Evolutionary conservation across 2,888 invertebrate species (phyloP).

Genomic region (Ochropacha duplaris): DNA sequence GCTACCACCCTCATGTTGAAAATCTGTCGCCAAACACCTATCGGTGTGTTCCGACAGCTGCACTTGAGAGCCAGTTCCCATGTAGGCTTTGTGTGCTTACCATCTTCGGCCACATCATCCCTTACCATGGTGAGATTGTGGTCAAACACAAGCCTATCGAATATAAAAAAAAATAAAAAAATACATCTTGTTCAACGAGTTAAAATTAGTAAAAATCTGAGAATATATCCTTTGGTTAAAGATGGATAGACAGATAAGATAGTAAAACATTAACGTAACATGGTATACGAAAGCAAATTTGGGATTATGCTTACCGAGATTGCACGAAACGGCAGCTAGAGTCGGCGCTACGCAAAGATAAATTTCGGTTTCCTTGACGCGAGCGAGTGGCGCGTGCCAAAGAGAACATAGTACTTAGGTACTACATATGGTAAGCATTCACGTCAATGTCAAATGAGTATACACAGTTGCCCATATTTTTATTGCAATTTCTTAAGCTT

Average conservation of each 20-base stretch:
- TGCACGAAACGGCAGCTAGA: not conserved
- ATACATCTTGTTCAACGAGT: too few species aligned
- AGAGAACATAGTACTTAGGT: not conserved
- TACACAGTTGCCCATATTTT: not conserved
- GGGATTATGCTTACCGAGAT: conserved; percentile 1
- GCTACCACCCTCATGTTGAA: too few species aligned
- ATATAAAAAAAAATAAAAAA: too few species aligned
- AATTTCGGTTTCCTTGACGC: not conserved
- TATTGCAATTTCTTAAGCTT: not conserved
- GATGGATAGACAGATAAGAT: not conserved
- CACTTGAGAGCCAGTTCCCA: too few species aligned
- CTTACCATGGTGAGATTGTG: too few species aligned
- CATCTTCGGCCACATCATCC: too few species aligned
- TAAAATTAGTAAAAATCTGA: too few species aligned
- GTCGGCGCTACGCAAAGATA: not conserved
- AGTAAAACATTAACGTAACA: not conserved
- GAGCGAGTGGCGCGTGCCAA: not conserved
- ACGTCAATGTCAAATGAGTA: not conserved
- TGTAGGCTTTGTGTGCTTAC: too few species aligned
- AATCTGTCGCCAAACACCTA: too few species aligned
- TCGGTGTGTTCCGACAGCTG: too few species aligned
- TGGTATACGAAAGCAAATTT: conserved; percentile 3
- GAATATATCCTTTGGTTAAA: too few species aligned
- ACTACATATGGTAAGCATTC: not conserved
- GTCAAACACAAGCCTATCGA: too few species aligned